Evolutionary conservation across 2,888 invertebrate species (phyloP), one percentile per base, ranked within the genome.

Genomic region (Apotomis turbidana): DNA sequence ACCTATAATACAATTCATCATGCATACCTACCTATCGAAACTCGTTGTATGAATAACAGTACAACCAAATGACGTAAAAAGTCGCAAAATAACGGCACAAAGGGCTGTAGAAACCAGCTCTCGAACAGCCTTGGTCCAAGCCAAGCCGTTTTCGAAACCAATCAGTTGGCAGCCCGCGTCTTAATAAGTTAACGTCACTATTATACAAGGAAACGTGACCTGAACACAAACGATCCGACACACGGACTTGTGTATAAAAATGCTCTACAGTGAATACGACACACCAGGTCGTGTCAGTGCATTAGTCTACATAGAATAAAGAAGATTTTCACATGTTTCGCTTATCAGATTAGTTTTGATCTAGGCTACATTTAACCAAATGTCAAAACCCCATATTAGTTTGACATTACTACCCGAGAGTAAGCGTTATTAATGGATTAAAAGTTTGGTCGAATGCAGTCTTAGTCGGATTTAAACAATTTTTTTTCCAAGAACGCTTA

Each of bases 141-240:
- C 13, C 49, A 57, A 61, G 51, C 44, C 27, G 68, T 76, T 77
- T 75, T 76, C 74, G 73, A 71, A 71, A 71, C 61, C 46, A 69
- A 60, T 70, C 54, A 54, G 59, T 77, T 79, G 77, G 78, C 79
- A 80, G 78, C 78, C 80, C 80, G 83, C 78, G 78, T 78, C 74
- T 78, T 76, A 80, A 80, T 77, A 75, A 78, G 75, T 78, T 77
- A 79, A 76, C 85, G 87, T 85, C 86, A 87, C 82, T 84, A 83
- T 87, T 85, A 87, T 87, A 87, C 85, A 87, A 88, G 83, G 76
- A 70, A 79, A 90, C 90, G 90, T 89, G 90, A 85, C 81, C 68
- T 36, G 88, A 70, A 73, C 82, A 70, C 76, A 74, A 76, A 90
- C 83, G 64, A 67, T 74, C 55, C 70, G 60, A 81, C 84, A 87